A percentile compares a stretch with the other conserved stretches of the same genome.
Evolutionary conservation across 2,113 vertebrate genomes (phyloP).

Genomic region (Nothocercus julius): DNA sequence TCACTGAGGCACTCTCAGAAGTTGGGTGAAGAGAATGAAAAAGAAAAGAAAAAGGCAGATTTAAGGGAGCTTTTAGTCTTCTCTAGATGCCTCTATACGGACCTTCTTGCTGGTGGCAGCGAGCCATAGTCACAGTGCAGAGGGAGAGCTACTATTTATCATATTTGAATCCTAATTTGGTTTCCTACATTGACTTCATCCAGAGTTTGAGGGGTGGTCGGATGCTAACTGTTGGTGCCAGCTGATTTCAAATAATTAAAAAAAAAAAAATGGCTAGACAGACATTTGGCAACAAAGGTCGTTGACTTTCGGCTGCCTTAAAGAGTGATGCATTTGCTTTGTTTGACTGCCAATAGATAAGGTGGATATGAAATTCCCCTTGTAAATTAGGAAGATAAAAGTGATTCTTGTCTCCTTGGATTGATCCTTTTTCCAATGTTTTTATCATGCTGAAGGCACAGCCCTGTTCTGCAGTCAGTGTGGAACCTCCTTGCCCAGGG

Average conservation of each 20-base stretch:
- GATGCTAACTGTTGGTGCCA: slow-evolving; percentile 41
- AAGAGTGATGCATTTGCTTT: slow-evolving; percentile 61
- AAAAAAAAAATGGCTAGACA: slow-evolving; percentile 25
- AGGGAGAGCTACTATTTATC: slow-evolving; percentile 1
- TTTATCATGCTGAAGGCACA: slow-evolving; percentile 28
- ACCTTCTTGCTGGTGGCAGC: background rate
- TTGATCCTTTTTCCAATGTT: slow-evolving; percentile 48
- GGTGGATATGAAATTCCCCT: slow-evolving; percentile 71
- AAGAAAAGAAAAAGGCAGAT: background rate
- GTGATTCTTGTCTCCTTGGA: slow-evolving; percentile 65
- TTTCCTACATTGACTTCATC: background rate
- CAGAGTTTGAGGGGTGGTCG: slow-evolving; percentile 25
- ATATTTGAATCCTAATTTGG: slow-evolving; percentile 11
- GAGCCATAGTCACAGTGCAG: background rate
- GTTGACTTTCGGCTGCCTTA: slow-evolving; percentile 41
- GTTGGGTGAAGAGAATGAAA: background rate
- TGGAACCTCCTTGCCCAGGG: background rate
- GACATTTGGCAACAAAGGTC: slow-evolving; percentile 60
- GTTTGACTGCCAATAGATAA: slow-evolving; percentile 74
- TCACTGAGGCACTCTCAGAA: background rate
- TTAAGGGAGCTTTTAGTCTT: background rate
- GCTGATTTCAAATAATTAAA: slow-evolving; percentile 55
- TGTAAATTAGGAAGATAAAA: slow-evolving; percentile 72
- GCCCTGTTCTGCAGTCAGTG: slow-evolving; percentile 10
- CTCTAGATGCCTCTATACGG: background rate